Base-by-base conservation (phyloP, 1,140 invertebrate species). In the Aphaenogaster rudis region DNA sequence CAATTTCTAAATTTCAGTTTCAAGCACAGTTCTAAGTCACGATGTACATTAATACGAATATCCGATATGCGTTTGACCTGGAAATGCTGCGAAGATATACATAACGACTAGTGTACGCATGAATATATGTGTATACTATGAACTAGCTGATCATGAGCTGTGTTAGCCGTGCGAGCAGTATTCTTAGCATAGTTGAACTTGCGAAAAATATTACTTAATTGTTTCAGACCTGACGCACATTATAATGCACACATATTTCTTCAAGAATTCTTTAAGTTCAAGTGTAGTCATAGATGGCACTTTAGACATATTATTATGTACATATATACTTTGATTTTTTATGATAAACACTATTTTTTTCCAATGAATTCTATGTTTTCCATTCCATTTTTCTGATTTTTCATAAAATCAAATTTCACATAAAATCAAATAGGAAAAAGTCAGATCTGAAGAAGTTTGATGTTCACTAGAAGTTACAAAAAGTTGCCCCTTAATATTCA, bases 91-190 rank as follows among this genome's bases (percentile, higher is more conserved):
- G 36, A 81, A 57, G 50, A 45, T 48, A 71, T 81, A 80, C 36
- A 67, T 54, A 39, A 17, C 63, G 8, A 0, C n/a, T 80, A 42
- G 42, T 28, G 21, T 61, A 84, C 33, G 45, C 42, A 64, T 48
- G 42, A 84, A 61, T 82, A 63, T 1, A 63, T 61, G 28, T 61
- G 59, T 63, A 48, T 71, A 57, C 9, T 21, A 61, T 76, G 80
- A 84, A 48, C 50, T 84, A 45, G 42, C 67, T 74, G 54, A 84
- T 71, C 39, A 21, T 81, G 78, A 82, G 45, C 39, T 84, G 52
- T 39, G 36, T 84, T 84, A 76, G 80, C 28, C 54, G 33, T 84
- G 80, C 67, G 66, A 81, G 64, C 63, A 54, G n/a, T 50, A 61
- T 59, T 76, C 50, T 76, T 57, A 54, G 63, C n/a, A 2, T 52